phyloP scores from a whole-genome alignment of 2,888 invertebrate species.

The Drosophila vallismaia region DNA sequence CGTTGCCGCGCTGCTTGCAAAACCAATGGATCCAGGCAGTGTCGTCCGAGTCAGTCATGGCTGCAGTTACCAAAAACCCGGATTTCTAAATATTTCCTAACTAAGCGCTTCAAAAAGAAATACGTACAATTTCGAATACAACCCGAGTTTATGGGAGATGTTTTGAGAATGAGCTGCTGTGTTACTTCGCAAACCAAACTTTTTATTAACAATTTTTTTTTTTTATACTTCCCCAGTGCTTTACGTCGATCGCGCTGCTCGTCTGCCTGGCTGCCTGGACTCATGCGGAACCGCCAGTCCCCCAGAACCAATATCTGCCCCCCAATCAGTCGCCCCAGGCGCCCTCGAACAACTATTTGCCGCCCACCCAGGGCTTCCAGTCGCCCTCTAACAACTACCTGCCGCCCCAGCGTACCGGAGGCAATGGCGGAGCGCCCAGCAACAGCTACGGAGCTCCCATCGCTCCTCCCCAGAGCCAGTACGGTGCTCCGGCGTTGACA shows the following conservation, averaged over 20 bases:
- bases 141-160: not conserved
- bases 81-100: not conserved
- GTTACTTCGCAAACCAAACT: not conserved
- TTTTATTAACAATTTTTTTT: not conserved
- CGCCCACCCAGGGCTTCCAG: conserved; percentile 82
- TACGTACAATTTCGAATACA: conserved; percentile 22
- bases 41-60: conserved; percentile 99
- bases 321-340: conserved; percentile 83
- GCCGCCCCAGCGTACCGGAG: conserved; percentile 80
- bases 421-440: conserved; percentile 66
- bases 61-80: conserved; percentile 69
- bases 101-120: not conserved
- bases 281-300: conserved; percentile 83
- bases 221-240: conserved; percentile 67
- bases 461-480: conserved; percentile 83
- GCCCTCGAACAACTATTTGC: conserved; percentile 83
- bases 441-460: conserved; percentile 76
- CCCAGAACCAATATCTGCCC: conserved; percentile 83
- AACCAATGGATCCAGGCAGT: conserved; percentile 99
- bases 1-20: conserved; percentile 98
- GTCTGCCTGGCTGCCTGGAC: conserved; percentile 80
- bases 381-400: conserved; percentile 84
- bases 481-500: conserved; percentile 85
- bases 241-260: conserved; percentile 82
- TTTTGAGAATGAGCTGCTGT: not conserved